Conservation (phyloP, 2,113 vertebrate species). For the Phrynosoma platyrhinos region DNA sequence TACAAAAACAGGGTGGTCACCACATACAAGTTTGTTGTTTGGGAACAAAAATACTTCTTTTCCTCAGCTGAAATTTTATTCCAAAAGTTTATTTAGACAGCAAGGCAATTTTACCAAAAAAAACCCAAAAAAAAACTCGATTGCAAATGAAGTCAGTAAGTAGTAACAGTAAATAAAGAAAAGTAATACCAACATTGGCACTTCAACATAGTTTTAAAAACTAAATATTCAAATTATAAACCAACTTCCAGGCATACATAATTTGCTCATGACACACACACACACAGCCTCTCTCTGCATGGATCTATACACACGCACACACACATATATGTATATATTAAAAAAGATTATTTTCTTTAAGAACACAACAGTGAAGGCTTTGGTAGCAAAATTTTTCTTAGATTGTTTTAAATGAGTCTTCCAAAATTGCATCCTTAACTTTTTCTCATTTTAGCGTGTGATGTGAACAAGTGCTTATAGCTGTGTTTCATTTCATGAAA, state of each 20-base stretch:
- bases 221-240: constrained; percentile 60
- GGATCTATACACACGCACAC: not conserved
- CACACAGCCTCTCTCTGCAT: constrained; percentile 7
- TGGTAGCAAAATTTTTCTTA: constrained; percentile 77
- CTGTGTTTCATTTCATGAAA: constrained; percentile 42
- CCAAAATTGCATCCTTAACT: constrained; percentile 70
- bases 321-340: constrained; percentile 41
- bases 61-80: constrained; percentile 76
- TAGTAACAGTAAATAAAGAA: constrained; percentile 11
- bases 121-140: constrained; percentile 53
- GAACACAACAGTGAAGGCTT: constrained; percentile 69
- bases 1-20: not conserved
- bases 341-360: constrained; percentile 58
- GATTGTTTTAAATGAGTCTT: constrained; percentile 43
- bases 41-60: not conserved
- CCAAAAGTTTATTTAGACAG: constrained; percentile 65
- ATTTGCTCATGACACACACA: constrained; percentile 9
- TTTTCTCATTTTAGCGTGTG: constrained; percentile 51
- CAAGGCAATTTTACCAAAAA: constrained; percentile 65
- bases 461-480: constrained; percentile 3
- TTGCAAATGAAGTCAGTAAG: constrained; percentile 57
- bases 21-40: not conserved
- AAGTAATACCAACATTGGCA: constrained; percentile 55
- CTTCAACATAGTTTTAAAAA: constrained; percentile 54
- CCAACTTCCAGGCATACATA: constrained; percentile 51